Evolutionary conservation across 1,140 invertebrate genomes (phyloP).

Genomic region (Amphibalanus amphitrite): DNA sequence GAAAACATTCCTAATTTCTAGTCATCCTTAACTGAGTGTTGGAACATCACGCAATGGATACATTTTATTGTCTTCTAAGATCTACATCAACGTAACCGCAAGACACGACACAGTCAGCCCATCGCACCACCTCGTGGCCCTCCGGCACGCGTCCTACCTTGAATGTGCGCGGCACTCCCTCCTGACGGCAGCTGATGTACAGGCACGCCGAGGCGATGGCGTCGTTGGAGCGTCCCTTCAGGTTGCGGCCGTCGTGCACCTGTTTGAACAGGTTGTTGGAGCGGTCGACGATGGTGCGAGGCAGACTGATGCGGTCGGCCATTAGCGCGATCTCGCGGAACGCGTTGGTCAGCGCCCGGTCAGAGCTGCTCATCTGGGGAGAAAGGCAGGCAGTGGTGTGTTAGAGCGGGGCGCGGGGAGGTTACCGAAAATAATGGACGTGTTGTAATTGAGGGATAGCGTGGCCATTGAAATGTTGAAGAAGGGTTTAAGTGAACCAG

Average conservation of each 20-base stretch:
- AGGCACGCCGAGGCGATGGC: conserved; percentile 96
- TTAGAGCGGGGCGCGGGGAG: not conserved
- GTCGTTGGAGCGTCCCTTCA: conserved; percentile 89
- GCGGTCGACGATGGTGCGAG: conserved; percentile 84
- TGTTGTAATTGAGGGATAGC: no score
- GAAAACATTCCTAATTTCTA: no score
- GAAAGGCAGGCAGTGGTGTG: conserved; percentile 7
- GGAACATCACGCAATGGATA: no score
- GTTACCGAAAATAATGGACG: no score
- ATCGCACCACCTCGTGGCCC: no score
- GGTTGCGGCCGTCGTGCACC: conserved; percentile 91
- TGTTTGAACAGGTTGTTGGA: conserved; percentile 95
- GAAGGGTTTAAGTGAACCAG: no score
- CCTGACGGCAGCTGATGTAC: conserved; percentile 97
- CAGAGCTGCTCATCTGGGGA: conserved; percentile 65
- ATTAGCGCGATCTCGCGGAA: conserved; percentile 93
- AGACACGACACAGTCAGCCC: no score
- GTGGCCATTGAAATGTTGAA: no score
- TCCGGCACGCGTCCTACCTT: no score
- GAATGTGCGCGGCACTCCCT: conserved; percentile 95
- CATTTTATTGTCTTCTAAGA: no score
- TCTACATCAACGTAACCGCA: no score
- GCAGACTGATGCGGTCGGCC: conserved; percentile 93
- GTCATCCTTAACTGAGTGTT: no score
- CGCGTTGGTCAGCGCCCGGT: conserved; percentile 83